phyloP scores from a whole-genome alignment of 2,797 vertebrate genomes.

The Eremophila alpestris region DNA sequence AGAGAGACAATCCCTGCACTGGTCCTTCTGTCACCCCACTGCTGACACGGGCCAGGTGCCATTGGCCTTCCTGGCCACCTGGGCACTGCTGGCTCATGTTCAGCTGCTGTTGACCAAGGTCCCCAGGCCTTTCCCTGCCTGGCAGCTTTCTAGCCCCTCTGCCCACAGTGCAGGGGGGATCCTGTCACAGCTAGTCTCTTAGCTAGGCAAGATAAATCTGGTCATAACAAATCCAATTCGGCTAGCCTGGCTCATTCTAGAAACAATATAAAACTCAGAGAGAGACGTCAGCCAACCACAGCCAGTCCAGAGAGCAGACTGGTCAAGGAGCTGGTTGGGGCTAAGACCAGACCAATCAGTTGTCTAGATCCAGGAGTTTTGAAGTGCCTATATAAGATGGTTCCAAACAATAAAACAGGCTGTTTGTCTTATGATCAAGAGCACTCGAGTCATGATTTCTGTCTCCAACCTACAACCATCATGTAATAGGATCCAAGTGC shows the following conservation, averaged over 20 bases:
- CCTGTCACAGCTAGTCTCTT: background rate
- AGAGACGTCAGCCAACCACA: background rate
- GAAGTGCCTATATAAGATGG: background rate
- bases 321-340: background rate
- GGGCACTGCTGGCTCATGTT: fast-evolving
- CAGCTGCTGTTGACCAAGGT: background rate
- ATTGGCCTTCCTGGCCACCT: background rate
- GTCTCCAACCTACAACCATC: background rate
- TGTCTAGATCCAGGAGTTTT: background rate
- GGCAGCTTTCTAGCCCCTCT: background rate
- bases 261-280: background rate
- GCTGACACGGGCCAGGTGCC: background rate
- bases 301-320: background rate
- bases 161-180: background rate
- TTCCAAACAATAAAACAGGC: background rate
- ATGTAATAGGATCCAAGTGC: background rate
- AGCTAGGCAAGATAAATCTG: background rate
- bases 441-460: background rate
- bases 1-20: background rate
- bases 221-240: background rate
- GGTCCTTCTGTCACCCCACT: background rate
- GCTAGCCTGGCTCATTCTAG: background rate
- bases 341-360: background rate
- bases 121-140: background rate
- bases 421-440: background rate